Conservation (phyloP, 1,140 invertebrate genomes). For the Hylyphantes graminicola region DNA sequence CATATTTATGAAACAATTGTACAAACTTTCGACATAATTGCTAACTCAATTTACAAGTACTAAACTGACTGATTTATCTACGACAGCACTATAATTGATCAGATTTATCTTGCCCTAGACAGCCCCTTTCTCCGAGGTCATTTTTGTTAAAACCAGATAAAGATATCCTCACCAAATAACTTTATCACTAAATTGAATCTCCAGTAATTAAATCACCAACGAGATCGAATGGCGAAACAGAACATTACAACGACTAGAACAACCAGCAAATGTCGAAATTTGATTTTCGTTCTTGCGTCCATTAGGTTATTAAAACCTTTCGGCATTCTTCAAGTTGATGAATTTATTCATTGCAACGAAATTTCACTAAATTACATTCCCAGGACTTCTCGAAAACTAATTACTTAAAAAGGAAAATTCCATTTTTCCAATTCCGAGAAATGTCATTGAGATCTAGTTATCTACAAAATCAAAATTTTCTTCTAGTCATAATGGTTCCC, state of each 20-base stretch:
- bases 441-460: not conserved
- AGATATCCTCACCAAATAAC: too few species aligned
- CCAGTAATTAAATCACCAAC: slow-evolving; percentile 5
- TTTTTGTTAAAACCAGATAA: too few species aligned
- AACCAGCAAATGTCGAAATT: slow-evolving; percentile 5
- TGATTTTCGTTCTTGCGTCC: not conserved
- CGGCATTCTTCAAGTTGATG: slow-evolving; percentile 25
- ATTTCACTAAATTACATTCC: slow-evolving; percentile 41
- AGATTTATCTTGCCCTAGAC: too few species aligned
- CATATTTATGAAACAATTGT: too few species aligned
- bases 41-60: too few species aligned
- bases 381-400: slow-evolving; percentile 24
- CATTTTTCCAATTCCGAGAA: slow-evolving; percentile 22
- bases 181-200: too few species aligned
- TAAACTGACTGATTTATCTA: too few species aligned
- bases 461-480: not conserved
- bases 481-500: not conserved
- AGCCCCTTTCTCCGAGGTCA: too few species aligned
- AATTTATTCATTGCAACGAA: slow-evolving; percentile 38
- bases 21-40: too few species aligned
- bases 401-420: slow-evolving; percentile 40
- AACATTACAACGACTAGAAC: not conserved
- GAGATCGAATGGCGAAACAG: not conserved
- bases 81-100: too few species aligned
- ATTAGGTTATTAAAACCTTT: slow-evolving; percentile 41